Evolutionary conservation across 2,888 invertebrate species (phyloP), one percentile per base, ranked within the genome.

Genomic region (Ochropacha duplaris): DNA sequence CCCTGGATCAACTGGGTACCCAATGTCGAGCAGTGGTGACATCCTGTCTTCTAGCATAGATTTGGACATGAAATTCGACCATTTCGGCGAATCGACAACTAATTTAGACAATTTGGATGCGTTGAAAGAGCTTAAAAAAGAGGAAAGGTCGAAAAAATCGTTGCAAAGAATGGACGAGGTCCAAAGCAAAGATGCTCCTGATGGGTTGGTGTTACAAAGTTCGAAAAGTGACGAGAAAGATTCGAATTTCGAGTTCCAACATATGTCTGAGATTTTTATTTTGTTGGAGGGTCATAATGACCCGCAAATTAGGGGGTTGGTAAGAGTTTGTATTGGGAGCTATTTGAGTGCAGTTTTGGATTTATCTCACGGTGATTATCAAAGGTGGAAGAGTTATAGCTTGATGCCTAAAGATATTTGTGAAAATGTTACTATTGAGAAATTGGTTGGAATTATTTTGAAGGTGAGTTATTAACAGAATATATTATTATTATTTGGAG

Each of bases 241-340:
- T 11, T 68, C 58, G 16, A 78, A 80, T 8, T 90, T 91, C 55
- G 87, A 90, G 56, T 86, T 73, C 69, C 96, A 96, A 76, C 94
- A 93, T 71, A 90, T 97, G 66, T 93, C 94, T 9, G 97, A 98
- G 81, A 83, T 97, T 22, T 90, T 97, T 64, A 64, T 76, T 34
- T 83, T 96, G 34, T 95, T 96, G 66, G 94, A 95, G 39, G 89
- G 93, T 63, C 97, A 98, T 83, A 87, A 92, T 51, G 98, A 98
- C 86, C 98, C 97, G 0, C 97, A 98, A 79, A 93, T 98, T 44
- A 93, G 97, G 71, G 97, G 97, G 11, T 92, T 95, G 58, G 92
- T 95, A 0, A 94, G 96, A 60, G 88, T 95, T 6, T 90, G 97
- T 67, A 92, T 96, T 56, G 96, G 96, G 0, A 94, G 93, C 70